Conservation (phyloP, 2,113 vertebrate genomes). For the Menidia beryllina region DNA sequence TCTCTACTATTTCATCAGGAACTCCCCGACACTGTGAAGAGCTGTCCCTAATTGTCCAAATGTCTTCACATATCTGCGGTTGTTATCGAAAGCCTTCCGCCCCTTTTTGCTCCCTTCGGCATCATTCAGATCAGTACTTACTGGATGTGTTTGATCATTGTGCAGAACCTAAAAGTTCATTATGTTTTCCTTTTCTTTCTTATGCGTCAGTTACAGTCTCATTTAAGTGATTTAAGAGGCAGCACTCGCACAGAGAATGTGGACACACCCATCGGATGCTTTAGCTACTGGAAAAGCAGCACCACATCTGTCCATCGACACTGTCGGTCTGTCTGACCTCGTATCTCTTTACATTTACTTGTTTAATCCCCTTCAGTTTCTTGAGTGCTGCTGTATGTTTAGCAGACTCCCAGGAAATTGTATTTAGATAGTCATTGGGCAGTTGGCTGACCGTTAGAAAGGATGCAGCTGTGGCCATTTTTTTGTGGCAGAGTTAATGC, state of each 20-base stretch:
- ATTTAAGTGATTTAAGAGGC: conserved; percentile 28
- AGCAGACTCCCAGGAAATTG: conserved; percentile 42
- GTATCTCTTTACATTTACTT: conserved; percentile 67
- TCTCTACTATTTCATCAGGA: conserved; percentile 36
- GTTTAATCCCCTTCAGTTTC: conserved; percentile 42
- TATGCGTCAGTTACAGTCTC: conserved; percentile 5
- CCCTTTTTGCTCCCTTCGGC: neutral
- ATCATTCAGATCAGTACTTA: neutral
- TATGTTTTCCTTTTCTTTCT: neutral
- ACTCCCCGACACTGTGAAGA: conserved; percentile 35
- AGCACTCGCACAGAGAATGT: conserved; percentile 38
- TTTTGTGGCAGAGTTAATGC: neutral
- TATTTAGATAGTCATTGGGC: conserved; percentile 42
- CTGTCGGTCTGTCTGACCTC: conserved; percentile 62
- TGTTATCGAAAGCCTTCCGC: neutral
- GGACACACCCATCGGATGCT: conserved; percentile 41
- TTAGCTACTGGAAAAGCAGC: conserved; percentile 54
- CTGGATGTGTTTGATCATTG: neutral
- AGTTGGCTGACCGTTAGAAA: conserved; percentile 43
- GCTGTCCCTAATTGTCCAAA: conserved; percentile 6
- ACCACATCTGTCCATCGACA: conserved; percentile 62
- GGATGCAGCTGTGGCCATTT: conserved; percentile 29
- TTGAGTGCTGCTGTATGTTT: conserved; percentile 55
- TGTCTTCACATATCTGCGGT: neutral
- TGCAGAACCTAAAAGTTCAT: neutral